Conservation (phyloP, 2,797 vertebrate species). For the Lates japonicus region DNA sequence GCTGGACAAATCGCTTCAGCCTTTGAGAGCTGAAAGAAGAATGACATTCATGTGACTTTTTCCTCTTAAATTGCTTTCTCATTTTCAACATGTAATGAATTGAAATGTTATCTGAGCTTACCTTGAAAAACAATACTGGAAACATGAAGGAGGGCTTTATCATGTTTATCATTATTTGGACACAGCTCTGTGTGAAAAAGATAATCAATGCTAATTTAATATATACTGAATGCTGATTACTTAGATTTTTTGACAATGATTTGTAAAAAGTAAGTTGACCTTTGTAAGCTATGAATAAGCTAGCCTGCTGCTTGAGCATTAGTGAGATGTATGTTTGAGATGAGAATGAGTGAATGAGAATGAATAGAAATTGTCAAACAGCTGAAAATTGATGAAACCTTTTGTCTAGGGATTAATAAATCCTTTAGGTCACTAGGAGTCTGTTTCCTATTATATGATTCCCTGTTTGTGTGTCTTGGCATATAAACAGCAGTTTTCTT, state of each 20-base stretch:
- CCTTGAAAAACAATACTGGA: slow-evolving; percentile 71
- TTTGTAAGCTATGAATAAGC: slow-evolving; percentile 86
- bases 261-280: slow-evolving; percentile 84
- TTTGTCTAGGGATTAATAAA: slow-evolving; percentile 78
- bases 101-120: slow-evolving; percentile 72
- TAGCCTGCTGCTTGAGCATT: slow-evolving; percentile 83
- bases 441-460: slow-evolving; percentile 70
- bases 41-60: slow-evolving; percentile 69
- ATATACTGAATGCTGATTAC: slow-evolving; percentile 84
- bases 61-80: slow-evolving; percentile 61
- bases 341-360: slow-evolving; percentile 70
- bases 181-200: slow-evolving; percentile 69
- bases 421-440: slow-evolving; percentile 74
- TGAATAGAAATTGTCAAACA: slow-evolving; percentile 62
- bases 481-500: slow-evolving; percentile 62
- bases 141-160: slow-evolving; percentile 81
- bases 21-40: slow-evolving; percentile 73
- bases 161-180: slow-evolving; percentile 70
- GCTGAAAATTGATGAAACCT: slow-evolving; percentile 57
- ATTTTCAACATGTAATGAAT: slow-evolving; percentile 65
- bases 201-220: slow-evolving; percentile 83
- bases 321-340: slow-evolving; percentile 76
- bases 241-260: slow-evolving; percentile 82
- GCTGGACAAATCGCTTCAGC: slow-evolving; percentile 77
- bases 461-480: slow-evolving; percentile 63